Base-by-base conservation (phyloP, 2,113 vertebrate genomes). In the Ameiurus melas region DNA sequence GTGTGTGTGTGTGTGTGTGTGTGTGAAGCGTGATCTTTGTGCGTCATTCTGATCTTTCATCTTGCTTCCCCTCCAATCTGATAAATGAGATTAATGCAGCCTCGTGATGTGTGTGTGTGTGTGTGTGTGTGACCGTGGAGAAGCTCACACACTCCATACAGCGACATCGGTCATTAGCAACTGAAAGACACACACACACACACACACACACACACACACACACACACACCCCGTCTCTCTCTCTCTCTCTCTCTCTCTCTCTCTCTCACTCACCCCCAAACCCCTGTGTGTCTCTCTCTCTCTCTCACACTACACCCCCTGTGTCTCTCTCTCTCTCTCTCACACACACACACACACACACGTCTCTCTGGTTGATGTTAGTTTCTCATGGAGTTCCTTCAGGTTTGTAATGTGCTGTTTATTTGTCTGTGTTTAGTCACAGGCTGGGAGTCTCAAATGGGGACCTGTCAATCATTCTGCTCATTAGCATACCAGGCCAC, bases 111-210 rank as follows among this genome's bases (percentile, higher is more conserved):
- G 85, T 92, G 5, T 47, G 5, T 47, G 47, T 47, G 47, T 94
- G 90, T 94, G 33, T 12, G 93, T 43, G 39, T 43, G 4, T 43
- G 39, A n/a, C n/a, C n/a, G n/a, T n/a, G n/a, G n/a, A n/a, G n/a
- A n/a, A n/a, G n/a, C n/a, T n/a, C n/a, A n/a, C n/a, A n/a, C n/a
- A n/a, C n/a, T n/a, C n/a, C n/a, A n/a, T n/a, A n/a, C n/a, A n/a
- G n/a, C n/a, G n/a, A n/a, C n/a, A n/a, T n/a, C n/a, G n/a, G n/a
- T n/a, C n/a, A n/a, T n/a, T n/a, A n/a, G n/a, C n/a, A n/a, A n/a
- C n/a, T n/a, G n/a, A n/a, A n/a, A n/a, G n/a, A n/a, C n/a, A n/a
- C n/a, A n/a, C n/a, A n/a, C n/a, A n/a, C n/a, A n/a, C n/a, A n/a
- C n/a, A n/a, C n/a, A n/a, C n/a, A n/a, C n/a, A n/a, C n/a, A n/a